A percentile compares a stretch with the other conserved stretches of the same genome.
phyloP scores from a whole-genome alignment of 2,888 invertebrate genomes.

The Elaeidobius kamerunicus region DNA sequence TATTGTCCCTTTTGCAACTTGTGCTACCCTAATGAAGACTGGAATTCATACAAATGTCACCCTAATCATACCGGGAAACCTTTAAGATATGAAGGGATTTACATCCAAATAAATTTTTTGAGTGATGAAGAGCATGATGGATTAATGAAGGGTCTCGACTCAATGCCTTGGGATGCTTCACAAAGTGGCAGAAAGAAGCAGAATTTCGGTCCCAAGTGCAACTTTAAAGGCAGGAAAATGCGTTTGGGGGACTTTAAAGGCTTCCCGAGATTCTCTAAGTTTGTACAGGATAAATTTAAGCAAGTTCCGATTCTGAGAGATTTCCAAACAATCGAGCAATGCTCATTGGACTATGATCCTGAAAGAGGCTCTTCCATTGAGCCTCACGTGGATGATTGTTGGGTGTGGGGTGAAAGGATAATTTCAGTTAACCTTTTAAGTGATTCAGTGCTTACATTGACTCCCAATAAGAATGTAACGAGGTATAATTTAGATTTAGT shows the following conservation, averaged over 20 bases:
- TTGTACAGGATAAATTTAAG: constrained; percentile 73
- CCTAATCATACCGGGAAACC: constrained; percentile 62
- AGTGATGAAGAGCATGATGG: constrained; percentile 62
- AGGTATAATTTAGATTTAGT: constrained; percentile 62
- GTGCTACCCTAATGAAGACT: constrained; percentile 74
- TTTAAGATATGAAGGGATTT: constrained; percentile 66
- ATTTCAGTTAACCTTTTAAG: constrained; percentile 86
- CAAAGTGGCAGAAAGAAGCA: constrained; percentile 97
- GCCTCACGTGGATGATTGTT: constrained; percentile 97
- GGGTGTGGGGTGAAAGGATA: constrained; percentile 99
- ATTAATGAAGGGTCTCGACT: constrained; percentile 68
- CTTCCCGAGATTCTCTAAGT: constrained; percentile 77
- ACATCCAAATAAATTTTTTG: constrained; percentile 69
- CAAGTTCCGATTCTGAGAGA: constrained; percentile 58
- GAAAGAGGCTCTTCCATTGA: constrained; percentile 90
- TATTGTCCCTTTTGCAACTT: constrained; percentile 75
- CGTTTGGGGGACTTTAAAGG: constrained; percentile 77
- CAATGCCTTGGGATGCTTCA: constrained; percentile 82
- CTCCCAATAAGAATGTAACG: constrained; percentile 56
- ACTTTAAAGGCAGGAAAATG: constrained; percentile 91
- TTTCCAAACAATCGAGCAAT: constrained; percentile 90
- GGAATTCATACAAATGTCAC: constrained; percentile 59
- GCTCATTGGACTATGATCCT: constrained; percentile 90
- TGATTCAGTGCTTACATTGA: constrained; percentile 80
- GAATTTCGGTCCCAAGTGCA: constrained; percentile 98